Evolutionary conservation across 2,888 invertebrate species (phyloP).

Genomic region (Operophtera brumata): DNA sequence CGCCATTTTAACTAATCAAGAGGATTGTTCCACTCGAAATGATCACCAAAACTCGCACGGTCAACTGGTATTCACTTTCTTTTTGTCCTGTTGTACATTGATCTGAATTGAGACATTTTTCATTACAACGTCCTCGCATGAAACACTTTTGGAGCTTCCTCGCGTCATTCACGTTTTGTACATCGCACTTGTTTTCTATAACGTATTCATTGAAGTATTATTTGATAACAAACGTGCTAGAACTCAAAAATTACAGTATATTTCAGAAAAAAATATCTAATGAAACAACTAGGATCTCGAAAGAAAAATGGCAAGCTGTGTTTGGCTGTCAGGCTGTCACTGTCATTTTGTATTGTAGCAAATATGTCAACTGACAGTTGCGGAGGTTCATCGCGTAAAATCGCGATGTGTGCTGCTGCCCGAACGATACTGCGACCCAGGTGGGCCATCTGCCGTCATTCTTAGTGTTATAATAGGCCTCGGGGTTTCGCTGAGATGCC

Average conservation of each 20-base stretch:
- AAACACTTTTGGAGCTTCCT: conserved; percentile 33
- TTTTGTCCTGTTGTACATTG: conserved; percentile 75
- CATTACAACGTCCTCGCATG: conserved; percentile 51
- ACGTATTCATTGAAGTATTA: not conserved
- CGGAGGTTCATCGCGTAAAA: too few relatives aligned
- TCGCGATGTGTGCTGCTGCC: too few relatives aligned
- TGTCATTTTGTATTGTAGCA: not conserved
- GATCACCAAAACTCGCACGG: conserved; percentile 54
- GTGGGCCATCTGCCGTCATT: too few relatives aligned
- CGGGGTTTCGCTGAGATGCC: too few relatives aligned
- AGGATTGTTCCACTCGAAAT: conserved; percentile 46
- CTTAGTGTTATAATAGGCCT: too few relatives aligned
- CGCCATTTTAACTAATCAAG: conserved; percentile 80
- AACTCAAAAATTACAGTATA: not conserved
- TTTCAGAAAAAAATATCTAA: not conserved
- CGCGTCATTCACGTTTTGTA: conserved; percentile 37
- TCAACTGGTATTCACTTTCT: conserved; percentile 74
- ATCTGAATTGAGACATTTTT: conserved; percentile 73
- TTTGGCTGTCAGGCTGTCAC: too few relatives aligned
- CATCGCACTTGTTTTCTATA: conserved; percentile 30
- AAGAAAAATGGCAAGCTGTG: too few relatives aligned
- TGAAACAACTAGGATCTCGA: not conserved
- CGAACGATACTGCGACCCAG: too few relatives aligned
- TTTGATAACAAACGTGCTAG: not conserved
- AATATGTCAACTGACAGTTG: too few relatives aligned